phyloP scores from a whole-genome alignment of 2,113 vertebrate genomes.

The Tursiops truncatus region DNA sequence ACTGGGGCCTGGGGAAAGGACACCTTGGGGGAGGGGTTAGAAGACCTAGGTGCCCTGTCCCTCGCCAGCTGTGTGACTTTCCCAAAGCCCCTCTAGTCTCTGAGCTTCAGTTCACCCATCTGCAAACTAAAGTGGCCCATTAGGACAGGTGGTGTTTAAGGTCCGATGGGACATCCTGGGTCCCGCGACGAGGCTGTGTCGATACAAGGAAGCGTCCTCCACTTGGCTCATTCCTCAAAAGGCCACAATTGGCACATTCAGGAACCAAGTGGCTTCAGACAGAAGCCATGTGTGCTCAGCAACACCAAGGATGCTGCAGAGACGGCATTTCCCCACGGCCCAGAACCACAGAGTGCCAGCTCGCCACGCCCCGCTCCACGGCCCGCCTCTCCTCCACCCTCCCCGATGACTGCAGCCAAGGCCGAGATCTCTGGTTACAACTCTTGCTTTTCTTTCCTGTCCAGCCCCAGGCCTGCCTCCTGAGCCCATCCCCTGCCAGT shows the following conservation, averaged over 20 bases:
- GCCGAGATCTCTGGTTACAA: neutral
- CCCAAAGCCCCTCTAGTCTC: neutral
- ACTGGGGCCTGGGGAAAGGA: neutral
- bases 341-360: neutral
- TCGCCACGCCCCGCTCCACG: neutral
- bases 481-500: neutral
- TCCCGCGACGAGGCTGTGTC: neutral
- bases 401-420: neutral
- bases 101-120: neutral
- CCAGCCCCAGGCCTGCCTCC: neutral
- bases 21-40: neutral
- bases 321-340: neutral
- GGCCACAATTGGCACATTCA: neutral
- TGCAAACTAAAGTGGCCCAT: neutral
- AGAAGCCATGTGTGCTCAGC: neutral
- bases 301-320: neutral
- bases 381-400: neutral
- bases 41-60: neutral
- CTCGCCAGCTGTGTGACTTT: neutral
- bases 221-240: neutral
- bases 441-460: neutral
- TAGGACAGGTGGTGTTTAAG: neutral
- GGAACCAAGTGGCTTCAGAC: neutral
- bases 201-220: neutral
- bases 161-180: neutral